Conservation (phyloP, 2,888 invertebrate genomes). For the Geophilus truncorum region DNA sequence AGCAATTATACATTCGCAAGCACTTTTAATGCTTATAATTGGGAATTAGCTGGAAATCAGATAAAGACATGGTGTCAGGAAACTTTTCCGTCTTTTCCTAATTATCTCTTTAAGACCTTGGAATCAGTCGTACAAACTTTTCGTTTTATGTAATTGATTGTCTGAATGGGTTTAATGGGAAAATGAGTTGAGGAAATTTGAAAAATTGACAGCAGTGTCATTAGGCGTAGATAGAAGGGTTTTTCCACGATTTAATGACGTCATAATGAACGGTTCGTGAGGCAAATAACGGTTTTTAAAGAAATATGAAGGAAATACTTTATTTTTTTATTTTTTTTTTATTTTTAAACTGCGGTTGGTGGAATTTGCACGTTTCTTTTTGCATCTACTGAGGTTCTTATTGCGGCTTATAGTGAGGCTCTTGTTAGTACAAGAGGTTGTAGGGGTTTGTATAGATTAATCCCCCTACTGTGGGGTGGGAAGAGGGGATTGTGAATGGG, state of each 20-base stretch:
- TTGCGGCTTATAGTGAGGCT: not conserved
- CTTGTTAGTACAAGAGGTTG: not conserved
- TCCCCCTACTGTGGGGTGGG: not conserved
- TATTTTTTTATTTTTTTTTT: not conserved
- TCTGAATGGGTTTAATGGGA: not conserved
- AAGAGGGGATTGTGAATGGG: not conserved
- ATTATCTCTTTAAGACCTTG: not conserved
- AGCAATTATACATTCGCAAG: not conserved
- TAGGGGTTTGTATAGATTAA: constrained; percentile 18
- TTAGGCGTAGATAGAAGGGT: not conserved
- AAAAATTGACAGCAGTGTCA: not conserved
- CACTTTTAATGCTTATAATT: not conserved
- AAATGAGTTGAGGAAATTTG: not conserved
- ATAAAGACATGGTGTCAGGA: not conserved
- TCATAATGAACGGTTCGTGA: not conserved
- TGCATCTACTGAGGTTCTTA: not conserved
- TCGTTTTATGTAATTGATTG: not conserved
- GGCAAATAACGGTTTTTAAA: too few relatives aligned
- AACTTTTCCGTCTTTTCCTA: constrained; percentile 8
- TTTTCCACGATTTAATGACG: not conserved
- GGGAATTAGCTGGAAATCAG: not conserved
- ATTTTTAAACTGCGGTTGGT: not conserved
- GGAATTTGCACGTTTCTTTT: not conserved
- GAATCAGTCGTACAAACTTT: not conserved
- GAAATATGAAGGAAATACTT: not conserved